phyloP scores from a whole-genome alignment of 30 jellyfish, hydroid and myxozoan species.

The Aurelia sp. region DNA sequence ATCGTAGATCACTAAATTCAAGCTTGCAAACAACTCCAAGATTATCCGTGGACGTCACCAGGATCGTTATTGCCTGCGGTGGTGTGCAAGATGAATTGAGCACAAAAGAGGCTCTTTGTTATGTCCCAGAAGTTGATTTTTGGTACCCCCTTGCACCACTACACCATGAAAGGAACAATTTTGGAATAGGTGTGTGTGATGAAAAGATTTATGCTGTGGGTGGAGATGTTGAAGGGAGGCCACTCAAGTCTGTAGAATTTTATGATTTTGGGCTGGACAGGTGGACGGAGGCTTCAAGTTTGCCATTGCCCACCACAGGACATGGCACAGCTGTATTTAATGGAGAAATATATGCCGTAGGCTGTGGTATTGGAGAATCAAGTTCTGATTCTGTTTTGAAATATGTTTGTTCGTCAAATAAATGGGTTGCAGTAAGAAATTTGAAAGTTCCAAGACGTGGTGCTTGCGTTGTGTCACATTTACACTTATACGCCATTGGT shows the following conservation, averaged over 20 bases:
- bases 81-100: constrained; percentile 96
- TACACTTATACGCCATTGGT: constrained; percentile 91
- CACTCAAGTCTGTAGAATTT: constrained; percentile 60
- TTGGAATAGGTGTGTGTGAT: constrained; percentile 60
- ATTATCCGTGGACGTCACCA: constrained; percentile 50
- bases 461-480: constrained; percentile 93
- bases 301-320: constrained; percentile 66
- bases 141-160: constrained; percentile 99
- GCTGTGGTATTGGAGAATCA: constrained; percentile 78
- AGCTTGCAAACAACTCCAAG: constrained; percentile 49
- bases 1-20: constrained; percentile 50
- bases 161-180: constrained; percentile 55
- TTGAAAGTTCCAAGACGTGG: constrained; percentile 93
- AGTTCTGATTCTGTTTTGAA: constrained; percentile 76
- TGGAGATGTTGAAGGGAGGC: constrained; percentile 73
- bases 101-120: constrained; percentile 90
- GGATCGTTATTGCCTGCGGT: constrained; percentile 81
- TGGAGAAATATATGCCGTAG: constrained; percentile 91
- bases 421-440: constrained; percentile 74
- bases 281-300: constrained; percentile 68
- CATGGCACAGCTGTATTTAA: constrained; percentile 87
- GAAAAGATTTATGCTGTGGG: constrained; percentile 81
- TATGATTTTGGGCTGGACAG: constrained; percentile 76
- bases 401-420: constrained; percentile 39
- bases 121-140: constrained; percentile 88